Evolutionary conservation across 92 coral and sea anemone genomes (phyloP), one percentile per base, ranked within the genome.

Genomic region (Siderastrea radians): DNA sequence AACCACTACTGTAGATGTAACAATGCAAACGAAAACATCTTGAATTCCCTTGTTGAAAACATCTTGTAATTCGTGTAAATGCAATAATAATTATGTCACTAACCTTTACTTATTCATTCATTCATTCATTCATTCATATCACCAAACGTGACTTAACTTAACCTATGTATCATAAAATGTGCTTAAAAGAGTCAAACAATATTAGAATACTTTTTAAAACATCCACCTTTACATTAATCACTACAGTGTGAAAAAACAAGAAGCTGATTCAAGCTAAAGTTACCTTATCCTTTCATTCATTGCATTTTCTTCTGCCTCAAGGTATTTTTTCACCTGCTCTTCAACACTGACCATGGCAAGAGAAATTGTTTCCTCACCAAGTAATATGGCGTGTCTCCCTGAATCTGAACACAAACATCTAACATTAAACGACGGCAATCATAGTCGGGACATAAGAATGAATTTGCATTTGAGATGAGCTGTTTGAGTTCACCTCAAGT

Each of bases 221-320:
- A 26, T 26, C 38, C 38, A 26, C 38, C 38, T 15, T 1, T 19
- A 49, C 26, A 49, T 16, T 38, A 19, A 62, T 45, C 8, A 44
- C 14, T 43, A n/a, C 49, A 72, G 7, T 9, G 7, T 48, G 5
- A 9, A 46, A 44, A 26, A 48, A 71, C 57, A 53, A 8, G 15
- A 9, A 44, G 74, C 13, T 60, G 38, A 26, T 26, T 26, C 38
- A 26, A 26, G 19, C 13, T 77, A n/a, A 58, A 3, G 55, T 66
- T 67, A 89, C 89, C 95, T 85, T 91, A 98, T 96, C 87, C 98
- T 96, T 53, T 94, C 94, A 17, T 86, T 63, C 98, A 98, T 89
- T 77, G 98, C 98, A 48, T 86, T 89, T 83, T 98, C 98, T 70
- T 98, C 99, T 63, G 86, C 79, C 72, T 85, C 88, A 6, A 98